These are phyloP conservation scores for Folsomia candida DNA, from an alignment of 2,888 invertebrate species.

Conservation along the genomic window DNA sequence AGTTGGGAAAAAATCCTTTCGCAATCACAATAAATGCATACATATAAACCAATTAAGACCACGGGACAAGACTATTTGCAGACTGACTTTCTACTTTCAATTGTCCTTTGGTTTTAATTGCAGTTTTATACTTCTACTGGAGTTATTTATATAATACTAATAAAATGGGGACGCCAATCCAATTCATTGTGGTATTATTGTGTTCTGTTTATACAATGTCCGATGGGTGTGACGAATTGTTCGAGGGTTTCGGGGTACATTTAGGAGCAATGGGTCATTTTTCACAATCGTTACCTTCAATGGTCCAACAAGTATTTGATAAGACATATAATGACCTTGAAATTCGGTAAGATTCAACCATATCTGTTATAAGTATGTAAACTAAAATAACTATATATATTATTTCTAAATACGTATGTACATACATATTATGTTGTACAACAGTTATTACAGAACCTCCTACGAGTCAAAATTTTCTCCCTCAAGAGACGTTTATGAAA, in stretches of 20 bases:
- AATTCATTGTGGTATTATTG: not conserved
- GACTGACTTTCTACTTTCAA: not conserved
- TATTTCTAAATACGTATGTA: not conserved
- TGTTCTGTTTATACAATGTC: not conserved
- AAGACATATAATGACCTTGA: conserved; percentile 24
- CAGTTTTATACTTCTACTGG: not conserved
- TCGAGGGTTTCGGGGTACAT: conserved; percentile 35
- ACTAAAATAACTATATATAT: no score
- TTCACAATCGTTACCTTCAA: not conserved
- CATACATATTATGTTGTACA: not conserved
- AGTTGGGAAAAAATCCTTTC: not conserved
- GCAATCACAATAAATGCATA: not conserved
- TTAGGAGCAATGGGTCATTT: conserved; percentile 30
- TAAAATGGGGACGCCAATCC: no score
- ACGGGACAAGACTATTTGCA: no score
- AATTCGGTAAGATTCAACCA: conserved; percentile 23
- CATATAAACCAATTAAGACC: not conserved
- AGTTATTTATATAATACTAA: no score
- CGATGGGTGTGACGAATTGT: conserved; percentile 10
- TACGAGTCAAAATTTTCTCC: conserved; percentile 27
- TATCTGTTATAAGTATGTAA: not conserved
- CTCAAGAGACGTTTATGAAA: conserved; percentile 16
- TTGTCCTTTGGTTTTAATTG: not conserved
- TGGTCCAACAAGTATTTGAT: conserved; percentile 14
- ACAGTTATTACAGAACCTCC: conserved; percentile 27